Conservation (phyloP, 2,888 invertebrate genomes). For the Crematogaster levior region DNA sequence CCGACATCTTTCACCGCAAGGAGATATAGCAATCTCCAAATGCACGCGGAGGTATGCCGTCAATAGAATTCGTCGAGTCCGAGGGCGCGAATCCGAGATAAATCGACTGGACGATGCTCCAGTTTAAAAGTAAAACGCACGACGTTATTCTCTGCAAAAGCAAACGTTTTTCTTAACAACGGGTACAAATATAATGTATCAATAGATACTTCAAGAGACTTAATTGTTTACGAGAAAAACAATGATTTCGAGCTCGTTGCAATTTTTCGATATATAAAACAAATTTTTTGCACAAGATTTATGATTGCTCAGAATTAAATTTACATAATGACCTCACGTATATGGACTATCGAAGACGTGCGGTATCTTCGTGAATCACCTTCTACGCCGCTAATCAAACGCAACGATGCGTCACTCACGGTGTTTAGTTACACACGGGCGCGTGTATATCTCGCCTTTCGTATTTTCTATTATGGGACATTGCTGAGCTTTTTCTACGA, state of each 20-base stretch:
- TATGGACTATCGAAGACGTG: constrained; percentile 31
- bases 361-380: constrained; percentile 45
- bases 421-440: constrained; percentile 1
- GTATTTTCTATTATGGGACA: constrained; percentile 49
- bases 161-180: background rate
- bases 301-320: constrained; percentile 10
- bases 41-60: background rate
- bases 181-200: background rate
- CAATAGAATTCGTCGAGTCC: background rate
- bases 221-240: background rate
- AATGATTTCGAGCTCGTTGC: background rate
- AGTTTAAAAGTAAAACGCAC: background rate
- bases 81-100: background rate
- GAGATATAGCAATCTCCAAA: constrained; percentile 15
- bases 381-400: constrained; percentile 44
- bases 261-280: background rate
- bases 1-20: constrained; percentile 35
- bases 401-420: constrained; percentile 35
- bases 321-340: constrained; percentile 27
- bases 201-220: background rate
- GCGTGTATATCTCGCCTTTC: background rate
- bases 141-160: background rate
- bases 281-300: background rate
- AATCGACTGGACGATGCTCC: background rate
- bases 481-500: constrained; percentile 23